Evolutionary conservation across 92 coral and sea anemone species (phyloP).

Genomic region (Virgularia gustaviana): DNA sequence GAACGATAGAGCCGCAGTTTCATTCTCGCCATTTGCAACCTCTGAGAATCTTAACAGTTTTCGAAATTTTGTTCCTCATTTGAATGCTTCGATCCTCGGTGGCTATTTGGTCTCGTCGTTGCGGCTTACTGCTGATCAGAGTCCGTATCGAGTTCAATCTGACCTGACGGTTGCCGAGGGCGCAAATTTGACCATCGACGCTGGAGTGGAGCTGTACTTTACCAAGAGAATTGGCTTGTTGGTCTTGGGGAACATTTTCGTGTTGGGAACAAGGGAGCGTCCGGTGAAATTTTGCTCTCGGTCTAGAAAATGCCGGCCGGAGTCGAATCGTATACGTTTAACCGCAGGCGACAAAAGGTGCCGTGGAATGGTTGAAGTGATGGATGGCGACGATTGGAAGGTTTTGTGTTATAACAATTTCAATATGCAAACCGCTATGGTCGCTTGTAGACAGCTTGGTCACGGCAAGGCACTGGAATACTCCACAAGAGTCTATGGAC

Average conservation of each 20-base stretch:
- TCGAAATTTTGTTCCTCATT: not conserved
- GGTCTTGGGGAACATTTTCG: constrained; percentile 57
- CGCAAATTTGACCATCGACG: constrained; percentile 56
- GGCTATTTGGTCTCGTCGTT: constrained; percentile 55
- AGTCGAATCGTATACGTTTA: not conserved
- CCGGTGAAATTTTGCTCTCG: constrained; percentile 34
- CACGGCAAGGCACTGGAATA: not conserved
- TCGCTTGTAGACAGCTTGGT: not conserved
- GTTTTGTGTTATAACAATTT: not conserved
- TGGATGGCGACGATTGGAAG: not conserved
- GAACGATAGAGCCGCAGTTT: constrained; percentile 46
- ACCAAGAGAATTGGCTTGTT: constrained; percentile 54
- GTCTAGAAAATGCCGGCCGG: not conserved
- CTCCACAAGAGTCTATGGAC: not conserved
- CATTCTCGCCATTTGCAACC: constrained; percentile 42
- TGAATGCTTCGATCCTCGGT: not conserved
- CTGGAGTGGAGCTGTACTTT: constrained; percentile 54
- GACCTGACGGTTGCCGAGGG: constrained; percentile 54
- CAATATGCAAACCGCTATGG: not conserved
- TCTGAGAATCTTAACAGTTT: not conserved
- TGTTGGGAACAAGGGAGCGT: constrained; percentile 46
- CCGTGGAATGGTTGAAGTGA: not conserved
- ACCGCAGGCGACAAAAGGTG: not conserved
- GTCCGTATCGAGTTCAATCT: constrained; percentile 57
- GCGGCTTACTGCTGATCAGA: constrained; percentile 31